phyloP scores from a whole-genome alignment of 2,888 invertebrate species.

The Spilosoma lubricipeda region DNA sequence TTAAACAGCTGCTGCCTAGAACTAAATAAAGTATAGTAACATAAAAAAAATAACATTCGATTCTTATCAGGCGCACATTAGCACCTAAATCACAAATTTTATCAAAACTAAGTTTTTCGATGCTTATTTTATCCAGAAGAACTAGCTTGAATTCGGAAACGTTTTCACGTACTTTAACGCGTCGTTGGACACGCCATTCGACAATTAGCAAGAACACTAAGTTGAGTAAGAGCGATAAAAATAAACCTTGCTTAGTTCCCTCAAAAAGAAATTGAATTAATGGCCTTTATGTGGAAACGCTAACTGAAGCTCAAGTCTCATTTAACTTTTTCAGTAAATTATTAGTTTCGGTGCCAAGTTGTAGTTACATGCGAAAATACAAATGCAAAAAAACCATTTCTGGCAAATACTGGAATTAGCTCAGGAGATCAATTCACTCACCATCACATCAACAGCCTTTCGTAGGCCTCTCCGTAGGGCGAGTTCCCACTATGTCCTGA shows the following conservation, averaged over 20 bases:
- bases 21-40: conserved; percentile 44
- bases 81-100: conserved; percentile 59
- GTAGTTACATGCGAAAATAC: neutral
- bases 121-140: conserved; percentile 69
- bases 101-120: conserved; percentile 55
- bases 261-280: conserved; percentile 47
- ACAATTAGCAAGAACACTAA: conserved; percentile 66
- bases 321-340: neutral
- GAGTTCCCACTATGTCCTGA: too few relatives aligned
- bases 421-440: too few relatives aligned
- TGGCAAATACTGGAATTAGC: too few relatives aligned
- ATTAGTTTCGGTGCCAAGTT: neutral
- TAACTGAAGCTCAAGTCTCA: neutral
- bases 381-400: neutral
- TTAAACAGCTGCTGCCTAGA: conserved; percentile 20
- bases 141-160: conserved; percentile 79
- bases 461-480: too few relatives aligned
- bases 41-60: conserved; percentile 43
- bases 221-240: conserved; percentile 57
- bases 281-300: neutral
- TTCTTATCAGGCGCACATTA: conserved; percentile 65
- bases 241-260: conserved; percentile 55
- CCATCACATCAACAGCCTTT: too few relatives aligned
- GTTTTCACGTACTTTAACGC: conserved; percentile 77
- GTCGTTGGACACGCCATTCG: conserved; percentile 69